Percentiles rank a stretch among this genome's conserved stretches.
Evolutionary conservation across 2,113 vertebrate genomes (phyloP).

Genomic region (Engystomops pustulosus): DNA sequence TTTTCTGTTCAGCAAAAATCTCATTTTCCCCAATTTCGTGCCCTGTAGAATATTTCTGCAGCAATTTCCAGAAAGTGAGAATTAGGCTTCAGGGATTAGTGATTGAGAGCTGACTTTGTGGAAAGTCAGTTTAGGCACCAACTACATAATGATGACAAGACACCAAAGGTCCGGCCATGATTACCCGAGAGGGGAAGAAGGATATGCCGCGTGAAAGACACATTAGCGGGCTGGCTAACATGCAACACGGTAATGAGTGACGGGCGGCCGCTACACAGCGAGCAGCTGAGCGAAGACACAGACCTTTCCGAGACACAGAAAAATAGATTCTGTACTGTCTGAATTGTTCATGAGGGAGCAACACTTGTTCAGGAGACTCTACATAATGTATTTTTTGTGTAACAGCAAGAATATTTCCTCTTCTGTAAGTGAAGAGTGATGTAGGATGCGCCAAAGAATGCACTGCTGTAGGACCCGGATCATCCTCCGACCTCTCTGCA

Average conservation of each 20-base stretch:
- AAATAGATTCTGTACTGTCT: neutral
- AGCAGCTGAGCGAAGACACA: neutral
- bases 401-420: conserved; percentile 6
- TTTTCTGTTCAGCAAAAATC: conserved; percentile 20
- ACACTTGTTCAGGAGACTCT: conserved; percentile 21
- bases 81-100: conserved; percentile 50
- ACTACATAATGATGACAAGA: conserved; percentile 54
- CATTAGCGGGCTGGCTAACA: conserved; percentile 27
- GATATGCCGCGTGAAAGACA: conserved; percentile 14
- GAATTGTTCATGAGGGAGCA: conserved; percentile 25
- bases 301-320: neutral
- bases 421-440: neutral
- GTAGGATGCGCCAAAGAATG: neutral
- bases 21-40: neutral
- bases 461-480: neutral
- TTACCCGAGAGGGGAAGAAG: conserved; percentile 17
- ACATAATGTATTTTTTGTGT: conserved; percentile 29
- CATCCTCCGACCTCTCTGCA: neutral
- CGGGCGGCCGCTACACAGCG: neutral
- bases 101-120: conserved; percentile 52
- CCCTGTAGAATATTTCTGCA: conserved; percentile 42
- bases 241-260: conserved; percentile 28
- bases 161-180: conserved; percentile 37
- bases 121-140: conserved; percentile 47
- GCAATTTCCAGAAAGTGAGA: conserved; percentile 42